These are phyloP conservation scores for Muscicapa comitata DNA, from an alignment of 2,797 vertebrate species.

Conservation along the genomic window DNA sequence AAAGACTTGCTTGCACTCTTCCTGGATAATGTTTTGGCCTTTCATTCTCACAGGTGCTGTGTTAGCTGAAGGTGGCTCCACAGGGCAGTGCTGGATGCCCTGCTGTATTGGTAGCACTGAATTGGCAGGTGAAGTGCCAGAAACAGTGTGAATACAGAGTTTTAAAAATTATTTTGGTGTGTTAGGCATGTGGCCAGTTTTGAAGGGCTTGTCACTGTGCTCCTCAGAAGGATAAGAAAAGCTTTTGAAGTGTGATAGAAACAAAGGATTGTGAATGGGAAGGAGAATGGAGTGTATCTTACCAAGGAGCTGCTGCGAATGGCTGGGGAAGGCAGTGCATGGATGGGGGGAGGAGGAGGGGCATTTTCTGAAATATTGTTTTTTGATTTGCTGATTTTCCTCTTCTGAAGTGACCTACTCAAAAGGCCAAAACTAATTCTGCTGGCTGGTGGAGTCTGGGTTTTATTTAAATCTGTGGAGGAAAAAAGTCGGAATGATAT, in stretches of 20 bases:
- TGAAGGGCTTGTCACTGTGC: neutral
- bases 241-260: neutral
- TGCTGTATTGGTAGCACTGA: neutral
- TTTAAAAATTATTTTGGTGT: neutral
- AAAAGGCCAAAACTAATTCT: neutral
- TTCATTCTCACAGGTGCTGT: neutral
- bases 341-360: rapidly evolving
- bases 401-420: neutral
- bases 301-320: rapidly evolving
- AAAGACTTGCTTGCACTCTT: neutral
- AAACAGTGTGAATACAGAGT: neutral
- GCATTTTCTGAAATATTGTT: neutral
- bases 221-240: neutral
- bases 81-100: neutral
- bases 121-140: neutral
- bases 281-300: rapidly evolving
- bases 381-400: neutral
- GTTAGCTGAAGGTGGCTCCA: neutral
- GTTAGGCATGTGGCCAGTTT: neutral
- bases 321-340: neutral
- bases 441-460: neutral
- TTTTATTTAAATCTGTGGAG: neutral
- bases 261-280: neutral
- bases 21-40: neutral
- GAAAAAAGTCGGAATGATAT: neutral